Evolutionary conservation across 2,113 vertebrate species (phyloP), one percentile per base, ranked within the genome.

Genomic region (Vireo altiloquus): DNA sequence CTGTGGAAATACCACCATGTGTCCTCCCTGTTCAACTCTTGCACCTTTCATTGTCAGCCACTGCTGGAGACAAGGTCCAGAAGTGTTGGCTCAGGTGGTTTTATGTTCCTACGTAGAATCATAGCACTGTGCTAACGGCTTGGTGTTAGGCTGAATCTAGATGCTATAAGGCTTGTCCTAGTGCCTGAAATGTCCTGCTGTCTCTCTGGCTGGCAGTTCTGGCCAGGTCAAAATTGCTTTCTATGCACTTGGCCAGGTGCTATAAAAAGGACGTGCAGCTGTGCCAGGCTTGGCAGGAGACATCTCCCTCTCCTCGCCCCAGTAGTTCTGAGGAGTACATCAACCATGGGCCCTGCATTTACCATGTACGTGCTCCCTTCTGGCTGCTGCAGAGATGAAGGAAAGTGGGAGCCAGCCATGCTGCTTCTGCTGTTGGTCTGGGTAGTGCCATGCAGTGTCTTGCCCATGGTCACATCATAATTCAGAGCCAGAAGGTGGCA

Each of bases 311-410:
- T 86, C 59, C 47, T 80, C 94, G 56, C 25, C 64, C 70, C 35
- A 17, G 42, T 15, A 7, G 33, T 50, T 80, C 47, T 63, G 60
- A 81, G 75, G 35, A 81, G 54, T 17, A 27, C 33, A 47, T 81
- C 59, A 49, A 5, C 68, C 0, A 0, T 6, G 44, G 42, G 50
- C 28, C n/a, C 39, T 52, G 19, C 10, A 25, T 80, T 91, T 80
- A 39, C 31, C 53, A 53, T 0, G 8, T n/a, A 27, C 3, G 0
- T 0, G 0, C 28, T 87, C 37, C 31, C 9, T 70, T 72, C 71
- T 82, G 70, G 16, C 68, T 86, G 11, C 39, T 75, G 27, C 39
- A 75, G 63, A 16, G 44, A 40, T 40, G 82, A 76, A 39, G 37
- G 23, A 77, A 70, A 56, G 9, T 8, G 16, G 35, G 49, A 77